Evolutionary conservation across 2,888 invertebrate genomes (phyloP), one percentile per base, ranked within the genome.

Genomic region (Troglohyphantes excavatus): DNA sequence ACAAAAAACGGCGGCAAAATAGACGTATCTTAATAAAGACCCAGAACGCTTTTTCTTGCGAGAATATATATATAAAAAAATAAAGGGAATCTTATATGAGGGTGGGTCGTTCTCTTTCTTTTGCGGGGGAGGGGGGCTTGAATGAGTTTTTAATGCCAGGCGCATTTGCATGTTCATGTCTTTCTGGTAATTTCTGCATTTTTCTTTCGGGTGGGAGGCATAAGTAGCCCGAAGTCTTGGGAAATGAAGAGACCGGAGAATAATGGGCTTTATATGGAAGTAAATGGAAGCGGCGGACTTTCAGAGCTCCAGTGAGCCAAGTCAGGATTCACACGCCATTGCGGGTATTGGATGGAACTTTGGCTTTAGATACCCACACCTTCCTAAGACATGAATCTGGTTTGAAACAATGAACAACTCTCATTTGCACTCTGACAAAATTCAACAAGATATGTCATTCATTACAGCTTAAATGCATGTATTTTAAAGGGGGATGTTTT

Each of bases 121-220:
- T 11, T 72, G 61, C 17, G 29, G 46, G 75, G 78, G 53, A n/a
- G 75, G 78, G 53, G n/a, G 17, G n/a, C 68, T 23, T 63, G 78
- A 89, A 89, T 82, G 88, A 89, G 88, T 89, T 89, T 89, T 89
- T 89, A 82, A 89, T 89, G 88, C 88, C 11, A 53, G 73, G 26
- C 68, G 43, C 88, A 89, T 89, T 89, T 89, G 88, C 88, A 89
- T 82, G 68, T 83, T 43, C 88, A 43, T 76, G 76, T 82, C 72
- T 82, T 82, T 82, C 73, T 21, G 59, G 75, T 82, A 82, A 76
- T 82, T 89, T 76, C 61, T 19, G 76, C 70, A 70, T 76, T 82
- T 82, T 70, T 86, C 70, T 79, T 72, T 70, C 63, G 39, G 21
- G 61, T 33, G 82, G 46, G 61, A 27, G 68, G 70, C 65, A 46